A percentile compares a stretch with the other conserved stretches of the same genome.
These are phyloP conservation scores for Novumbra hubbsi DNA, from an alignment of 2,797 vertebrate genomes.

Conservation along the genomic window DNA sequence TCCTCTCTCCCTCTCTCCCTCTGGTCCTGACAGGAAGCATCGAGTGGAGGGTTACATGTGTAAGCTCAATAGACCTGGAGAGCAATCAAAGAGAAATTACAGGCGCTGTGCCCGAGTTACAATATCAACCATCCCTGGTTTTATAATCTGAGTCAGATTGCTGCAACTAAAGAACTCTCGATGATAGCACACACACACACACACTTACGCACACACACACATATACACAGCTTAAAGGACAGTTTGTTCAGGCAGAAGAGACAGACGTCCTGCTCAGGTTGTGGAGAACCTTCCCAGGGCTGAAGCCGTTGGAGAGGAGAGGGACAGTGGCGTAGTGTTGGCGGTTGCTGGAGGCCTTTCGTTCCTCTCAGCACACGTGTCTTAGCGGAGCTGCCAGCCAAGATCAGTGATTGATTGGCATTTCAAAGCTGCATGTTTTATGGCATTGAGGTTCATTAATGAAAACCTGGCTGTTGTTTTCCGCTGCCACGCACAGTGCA, in stretches of 20 bases:
- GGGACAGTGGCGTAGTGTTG: conserved; percentile 38
- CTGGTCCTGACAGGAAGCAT: conserved; percentile 66
- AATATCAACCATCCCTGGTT: conserved; percentile 46
- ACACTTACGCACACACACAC: conserved; percentile 19
- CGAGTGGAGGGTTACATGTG: conserved; percentile 57
- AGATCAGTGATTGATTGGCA: conserved; percentile 47
- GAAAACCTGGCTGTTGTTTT: not conserved
- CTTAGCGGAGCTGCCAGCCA: conserved; percentile 62
- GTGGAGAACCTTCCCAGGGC: conserved; percentile 31
- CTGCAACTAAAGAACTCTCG: conserved; percentile 38
- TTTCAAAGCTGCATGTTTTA: conserved; percentile 19
- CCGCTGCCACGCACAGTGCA: not conserved
- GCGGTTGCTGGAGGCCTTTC: conserved; percentile 41
- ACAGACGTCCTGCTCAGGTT: conserved; percentile 26
- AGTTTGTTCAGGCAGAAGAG: conserved; percentile 18
- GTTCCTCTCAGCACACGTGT: conserved; percentile 48
- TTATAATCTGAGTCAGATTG: conserved; percentile 53
- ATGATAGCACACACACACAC: conserved; percentile 28
- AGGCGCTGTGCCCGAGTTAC: conserved; percentile 54
- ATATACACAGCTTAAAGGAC: not conserved
- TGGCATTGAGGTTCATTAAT: conserved; percentile 2
- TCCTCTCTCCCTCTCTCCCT: conserved; percentile 57
- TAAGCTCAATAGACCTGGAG: conserved; percentile 53
- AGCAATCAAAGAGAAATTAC: conserved; percentile 62
- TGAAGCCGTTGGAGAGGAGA: conserved; percentile 33